These are phyloP conservation scores for Nebria brevicollis DNA, from an alignment of 2,888 invertebrate species.

Conservation along the genomic window DNA sequence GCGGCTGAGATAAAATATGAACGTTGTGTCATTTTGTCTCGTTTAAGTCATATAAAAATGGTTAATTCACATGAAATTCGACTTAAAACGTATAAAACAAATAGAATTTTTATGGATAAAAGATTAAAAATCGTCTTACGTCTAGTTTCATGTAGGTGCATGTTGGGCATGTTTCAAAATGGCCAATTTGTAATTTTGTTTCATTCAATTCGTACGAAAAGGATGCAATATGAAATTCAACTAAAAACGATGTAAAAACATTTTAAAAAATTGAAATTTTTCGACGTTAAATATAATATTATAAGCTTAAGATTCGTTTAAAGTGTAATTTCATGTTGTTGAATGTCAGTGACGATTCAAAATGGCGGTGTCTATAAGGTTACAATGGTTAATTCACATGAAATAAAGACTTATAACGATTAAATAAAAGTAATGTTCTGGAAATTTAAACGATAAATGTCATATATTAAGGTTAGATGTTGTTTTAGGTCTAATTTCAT, in stretches of 20 bases:
- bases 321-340: background rate
- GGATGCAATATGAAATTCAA: background rate
- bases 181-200: background rate
- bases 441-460: background rate
- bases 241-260: background rate
- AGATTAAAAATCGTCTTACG: background rate
- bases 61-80: background rate
- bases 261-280: background rate
- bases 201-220: background rate
- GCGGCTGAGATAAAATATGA: background rate
- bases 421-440: background rate
- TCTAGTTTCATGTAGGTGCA: background rate
- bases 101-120: background rate
- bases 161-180: background rate
- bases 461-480: background rate
- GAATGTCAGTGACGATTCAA: background rate
- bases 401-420: background rate
- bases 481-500: background rate
- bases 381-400: background rate
- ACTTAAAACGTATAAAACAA: conserved; percentile 6
- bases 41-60: background rate
- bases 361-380: background rate
- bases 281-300: background rate
- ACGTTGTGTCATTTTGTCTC: background rate
- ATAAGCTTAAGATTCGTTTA: background rate